Base-by-base conservation (phyloP, 2,888 invertebrate species). In the Schizotus pectinicornis region DNA sequence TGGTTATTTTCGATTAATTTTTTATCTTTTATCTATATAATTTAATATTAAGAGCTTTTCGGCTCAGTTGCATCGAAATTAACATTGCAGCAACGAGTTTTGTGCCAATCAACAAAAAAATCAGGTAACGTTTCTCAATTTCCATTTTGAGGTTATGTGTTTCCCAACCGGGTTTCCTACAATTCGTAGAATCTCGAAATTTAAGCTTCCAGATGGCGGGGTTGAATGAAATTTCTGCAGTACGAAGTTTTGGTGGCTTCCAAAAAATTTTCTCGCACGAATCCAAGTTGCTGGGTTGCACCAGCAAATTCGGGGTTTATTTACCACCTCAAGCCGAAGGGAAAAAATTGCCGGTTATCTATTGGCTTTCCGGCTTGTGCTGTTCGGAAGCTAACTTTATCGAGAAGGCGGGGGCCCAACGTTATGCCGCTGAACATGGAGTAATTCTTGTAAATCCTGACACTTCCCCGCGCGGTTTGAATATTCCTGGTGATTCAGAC, bases 341-440 rank as follows among this genome's bases (percentile, higher is more conserved):
- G 61, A 80, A 80, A 9, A 83, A 84, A 68, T 80, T 92, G 32
- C 95, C 97, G 1, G 92, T 94, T 0, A 83, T 98, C 7, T 97
- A 94, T 77, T 98, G 90, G 85, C 82, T 98, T 0, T 96, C 96
- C 35, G 96, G 98, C 1, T 82, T 98, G 31, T 92, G 92, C 0
- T 98, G 98, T 78, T 94, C 88, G 7, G 98, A 99, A 79, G 90
- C 93, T 73, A 99, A 99, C 81, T 97, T 98, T 74, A 90, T 97
- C 62, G 88, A 91, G 47, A 99, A 99, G 81, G 88, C 95, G 41
- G 98, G 97, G n/a, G 91, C 93, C 61, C 99, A 99, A 82, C 86
- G 86, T 81, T 89, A 90, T 80, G 98, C 98, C 3, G 86, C 95
- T 3, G 85, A 94, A 72, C 85, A 92, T 74, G 91, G 91, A 0